Evolutionary conservation across 2,888 invertebrate genomes (phyloP).

Genomic region (Aquatica leii): DNA sequence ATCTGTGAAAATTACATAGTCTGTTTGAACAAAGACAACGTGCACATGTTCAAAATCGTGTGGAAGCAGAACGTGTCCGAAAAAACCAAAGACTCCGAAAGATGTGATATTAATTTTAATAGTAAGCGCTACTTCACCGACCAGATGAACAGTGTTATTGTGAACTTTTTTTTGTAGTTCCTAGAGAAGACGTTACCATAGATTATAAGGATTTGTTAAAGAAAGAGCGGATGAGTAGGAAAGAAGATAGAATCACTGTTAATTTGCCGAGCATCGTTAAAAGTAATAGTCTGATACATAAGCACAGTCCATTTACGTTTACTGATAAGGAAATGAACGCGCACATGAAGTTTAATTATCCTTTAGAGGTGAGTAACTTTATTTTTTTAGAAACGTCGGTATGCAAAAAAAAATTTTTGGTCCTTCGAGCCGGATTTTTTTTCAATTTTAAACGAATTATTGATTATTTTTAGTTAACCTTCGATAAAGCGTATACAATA

Average conservation of each 20-base stretch:
- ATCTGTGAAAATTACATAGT: conserved; percentile 75
- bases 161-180: conserved; percentile 19
- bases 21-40: conserved; percentile 67
- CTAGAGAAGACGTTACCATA: conserved; percentile 43
- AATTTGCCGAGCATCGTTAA: conserved; percentile 58
- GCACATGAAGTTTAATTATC: conserved; percentile 56
- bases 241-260: conserved; percentile 55
- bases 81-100: conserved; percentile 28
- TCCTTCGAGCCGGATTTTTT: too few relatives aligned
- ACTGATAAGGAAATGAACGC: conserved; percentile 61
- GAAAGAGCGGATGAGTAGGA: conserved; percentile 49
- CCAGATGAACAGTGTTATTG: too few relatives aligned
- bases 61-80: conserved; percentile 21
- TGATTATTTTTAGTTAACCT: too few relatives aligned
- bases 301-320: conserved; percentile 60
- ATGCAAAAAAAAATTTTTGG: too few relatives aligned
- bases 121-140: too few relatives aligned
- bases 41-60: conserved; percentile 69
- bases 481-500: too few relatives aligned
- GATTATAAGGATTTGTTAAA: conserved; percentile 55
- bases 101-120: conserved; percentile 42
- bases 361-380: conserved; percentile 57
- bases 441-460: too few relatives aligned
- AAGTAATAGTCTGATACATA: conserved; percentile 59
- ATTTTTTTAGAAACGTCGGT: too few relatives aligned